These are phyloP conservation scores for Augochlora pura DNA, from an alignment of 1,140 invertebrate species.

Conservation along the genomic window DNA sequence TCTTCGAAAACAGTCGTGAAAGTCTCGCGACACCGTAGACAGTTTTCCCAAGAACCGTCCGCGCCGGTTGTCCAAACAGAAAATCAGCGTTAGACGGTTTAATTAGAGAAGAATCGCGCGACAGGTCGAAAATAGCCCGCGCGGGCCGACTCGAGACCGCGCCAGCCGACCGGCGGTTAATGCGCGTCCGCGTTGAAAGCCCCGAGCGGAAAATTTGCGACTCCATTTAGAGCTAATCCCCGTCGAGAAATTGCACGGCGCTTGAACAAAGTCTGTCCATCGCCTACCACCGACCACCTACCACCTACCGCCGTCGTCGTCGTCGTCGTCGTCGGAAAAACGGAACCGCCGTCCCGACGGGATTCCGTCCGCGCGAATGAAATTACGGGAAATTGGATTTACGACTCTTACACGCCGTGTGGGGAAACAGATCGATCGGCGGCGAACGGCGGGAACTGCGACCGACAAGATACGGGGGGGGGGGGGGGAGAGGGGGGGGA, in stretches of 20 bases:
- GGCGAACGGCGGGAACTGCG: background rate
- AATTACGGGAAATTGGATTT: slow-evolving; percentile 29
- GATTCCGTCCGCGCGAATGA: background rate
- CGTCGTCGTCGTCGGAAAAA: slow-evolving; percentile 1
- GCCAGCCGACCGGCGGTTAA: no score
- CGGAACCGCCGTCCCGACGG: slow-evolving; percentile 8
- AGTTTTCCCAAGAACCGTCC: no score
- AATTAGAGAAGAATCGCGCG: no score
- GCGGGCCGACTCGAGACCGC: no score
- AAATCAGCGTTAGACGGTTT: no score
- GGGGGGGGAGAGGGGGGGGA: background rate
- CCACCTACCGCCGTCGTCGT: no score
- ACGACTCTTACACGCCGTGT: background rate
- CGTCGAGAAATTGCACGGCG: slow-evolving; percentile 6
- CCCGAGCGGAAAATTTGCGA: slow-evolving; percentile 46
- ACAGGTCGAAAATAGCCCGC: no score
- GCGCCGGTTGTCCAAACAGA: no score
- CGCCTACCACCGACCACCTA: no score
- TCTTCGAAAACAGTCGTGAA: no score
- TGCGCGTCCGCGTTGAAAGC: no score
- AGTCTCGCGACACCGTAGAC: no score
- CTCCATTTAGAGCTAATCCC: slow-evolving; percentile 28
- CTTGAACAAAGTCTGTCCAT: slow-evolving; percentile 26
- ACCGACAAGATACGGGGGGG: background rate
- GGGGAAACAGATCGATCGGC: background rate